phyloP scores from a whole-genome alignment of 1,140 invertebrate genomes.

The Drosophila virilis region DNA sequence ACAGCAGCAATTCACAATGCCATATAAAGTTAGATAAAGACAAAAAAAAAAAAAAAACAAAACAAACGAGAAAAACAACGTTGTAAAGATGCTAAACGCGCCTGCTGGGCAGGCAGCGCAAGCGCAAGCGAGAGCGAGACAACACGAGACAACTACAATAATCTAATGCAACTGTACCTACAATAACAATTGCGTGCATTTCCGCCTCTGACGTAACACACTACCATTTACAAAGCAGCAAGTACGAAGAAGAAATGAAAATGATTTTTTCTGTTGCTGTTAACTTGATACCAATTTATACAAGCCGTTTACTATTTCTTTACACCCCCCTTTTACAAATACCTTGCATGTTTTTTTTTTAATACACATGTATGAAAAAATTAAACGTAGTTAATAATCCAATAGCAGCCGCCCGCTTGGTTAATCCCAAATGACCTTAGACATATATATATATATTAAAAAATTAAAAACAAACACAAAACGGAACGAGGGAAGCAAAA shows the following conservation, averaged over 20 bases:
- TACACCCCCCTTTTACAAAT: not conserved
- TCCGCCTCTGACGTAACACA: slow-evolving; percentile 65
- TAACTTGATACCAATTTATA: slow-evolving; percentile 76
- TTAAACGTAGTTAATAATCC: slow-evolving; percentile 30
- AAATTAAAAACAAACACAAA: slow-evolving; percentile 30
- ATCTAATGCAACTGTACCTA: slow-evolving; percentile 63
- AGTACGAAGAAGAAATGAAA: not conserved
- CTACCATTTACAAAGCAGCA: slow-evolving; percentile 64
- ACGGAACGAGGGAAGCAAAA: slow-evolving; percentile 62
- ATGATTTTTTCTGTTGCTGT: slow-evolving; percentile 18
- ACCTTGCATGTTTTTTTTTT: slow-evolving; percentile 18
- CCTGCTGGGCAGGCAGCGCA: slow-evolving; percentile 27
- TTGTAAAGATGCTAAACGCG: slow-evolving; percentile 39
- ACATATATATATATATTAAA: no score
- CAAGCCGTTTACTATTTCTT: slow-evolving; percentile 39
- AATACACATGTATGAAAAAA: slow-evolving; percentile 30
- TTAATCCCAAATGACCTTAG: slow-evolving; percentile 41
- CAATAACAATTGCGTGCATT: slow-evolving; percentile 49
- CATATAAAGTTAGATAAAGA: slow-evolving; percentile 61
- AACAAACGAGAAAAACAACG: slow-evolving; percentile 13
- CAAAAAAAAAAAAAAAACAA: slow-evolving; percentile 33
- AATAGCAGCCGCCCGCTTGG: slow-evolving; percentile 43
- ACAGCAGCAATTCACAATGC: slow-evolving; percentile 64
- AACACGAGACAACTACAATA: slow-evolving; percentile 55
- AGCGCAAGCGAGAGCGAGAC: slow-evolving; percentile 30